These are phyloP conservation scores for Amphipoea lucens DNA, from an alignment of 2,888 invertebrate species.

Conservation along the genomic window DNA sequence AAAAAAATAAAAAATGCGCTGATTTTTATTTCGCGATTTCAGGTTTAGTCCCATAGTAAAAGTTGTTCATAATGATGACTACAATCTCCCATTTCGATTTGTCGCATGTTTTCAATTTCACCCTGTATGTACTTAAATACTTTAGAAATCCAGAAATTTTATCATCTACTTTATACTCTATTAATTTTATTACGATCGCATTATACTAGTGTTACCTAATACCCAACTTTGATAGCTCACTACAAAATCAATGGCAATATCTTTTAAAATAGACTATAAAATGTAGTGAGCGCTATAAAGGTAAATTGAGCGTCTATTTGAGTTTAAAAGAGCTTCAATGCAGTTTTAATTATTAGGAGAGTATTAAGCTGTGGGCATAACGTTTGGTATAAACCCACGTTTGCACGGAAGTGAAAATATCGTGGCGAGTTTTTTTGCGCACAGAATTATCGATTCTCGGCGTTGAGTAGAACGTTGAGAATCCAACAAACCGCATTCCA, in stretches of 20 bases:
- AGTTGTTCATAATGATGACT: no score
- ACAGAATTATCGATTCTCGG: not conserved
- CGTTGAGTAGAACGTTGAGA: not conserved
- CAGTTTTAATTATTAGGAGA: slow-evolving; percentile 9
- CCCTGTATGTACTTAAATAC: not conserved
- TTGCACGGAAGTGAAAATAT: not conserved
- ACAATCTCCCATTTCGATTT: no score
- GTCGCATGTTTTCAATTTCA: no score
- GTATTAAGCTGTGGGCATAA: not conserved
- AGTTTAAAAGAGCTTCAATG: slow-evolving; percentile 25
- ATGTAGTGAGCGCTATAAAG: slow-evolving; percentile 2
- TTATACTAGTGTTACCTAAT: not conserved
- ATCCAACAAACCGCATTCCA: not conserved
- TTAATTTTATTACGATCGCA: not conserved
- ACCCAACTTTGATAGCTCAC: slow-evolving; percentile 66
- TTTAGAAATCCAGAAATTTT: not conserved
- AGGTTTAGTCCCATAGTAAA: no score
- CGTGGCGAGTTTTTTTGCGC: not conserved
- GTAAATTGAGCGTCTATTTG: slow-evolving; percentile 10
- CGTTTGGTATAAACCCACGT: not conserved
- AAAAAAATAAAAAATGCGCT: no score
- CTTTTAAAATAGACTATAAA: slow-evolving; percentile 71
- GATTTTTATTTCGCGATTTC: no score
- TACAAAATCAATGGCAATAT: slow-evolving; percentile 75
- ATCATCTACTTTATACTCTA: not conserved